Base-by-base conservation (phyloP, 23 tunicate species). In the Phallusia fumigata region DNA sequence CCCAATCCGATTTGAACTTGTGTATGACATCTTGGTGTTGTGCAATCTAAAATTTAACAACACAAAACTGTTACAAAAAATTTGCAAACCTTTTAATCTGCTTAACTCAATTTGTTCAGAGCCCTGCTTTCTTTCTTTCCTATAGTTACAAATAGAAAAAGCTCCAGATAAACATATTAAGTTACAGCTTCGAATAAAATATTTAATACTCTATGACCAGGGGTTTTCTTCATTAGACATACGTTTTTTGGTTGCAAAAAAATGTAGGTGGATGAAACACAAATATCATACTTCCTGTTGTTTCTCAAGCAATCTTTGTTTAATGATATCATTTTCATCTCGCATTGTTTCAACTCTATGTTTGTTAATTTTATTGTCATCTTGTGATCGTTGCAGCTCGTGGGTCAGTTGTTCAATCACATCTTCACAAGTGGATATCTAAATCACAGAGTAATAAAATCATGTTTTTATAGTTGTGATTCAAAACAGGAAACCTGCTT, bases 371-470 rank as follows among this genome's bases (percentile, higher is more conserved):
- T 87, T 85, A 50, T 69, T 53, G 16, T 92, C 97, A 2, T 87
- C 91, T 33, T 92, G 97, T 22, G 91, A 31, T 49, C 84, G 51
- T 74, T 87, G 91, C 58, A 92, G 82, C 74, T 92, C 97, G 32
- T 52, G 74, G 22, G 97, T 92, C 58, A 92, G 75, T 65, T 92
- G 86, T 8, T 76, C 91, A 0, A 92, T 89, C 0, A 92, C 97
- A 52, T 92, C 97, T 80, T 92, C 97, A 79, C 87, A 86, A 36
- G 97, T 92, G 18, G 86, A 64, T 0, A 87, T 78, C 91, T 92
- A 81, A 32, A 58, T 21, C 16, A 6, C 26, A 24, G 18, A 51
- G 58, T 51, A 18, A 18, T 51, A 18, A 18, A 18, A n/a, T n/a
- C n/a, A n/a, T n/a, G n/a, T n/a, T n/a, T n/a, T n/a, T n/a, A n/a